A percentile compares a stretch with the other conserved stretches of the same genome.
Evolutionary conservation across 2,888 invertebrate genomes (phyloP).

Genomic region (Spodoptera exigua): DNA sequence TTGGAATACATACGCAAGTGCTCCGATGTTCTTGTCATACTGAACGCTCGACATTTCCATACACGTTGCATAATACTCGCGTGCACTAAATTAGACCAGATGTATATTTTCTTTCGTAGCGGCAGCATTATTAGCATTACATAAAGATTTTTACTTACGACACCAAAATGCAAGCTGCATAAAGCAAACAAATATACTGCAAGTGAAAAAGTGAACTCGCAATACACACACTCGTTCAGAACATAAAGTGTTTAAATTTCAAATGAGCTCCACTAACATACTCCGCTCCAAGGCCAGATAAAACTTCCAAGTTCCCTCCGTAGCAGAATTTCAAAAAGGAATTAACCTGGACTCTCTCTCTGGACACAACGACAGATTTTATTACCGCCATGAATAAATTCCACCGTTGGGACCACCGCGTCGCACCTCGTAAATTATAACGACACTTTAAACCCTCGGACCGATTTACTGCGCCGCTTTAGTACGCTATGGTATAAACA

Average conservation of each 20-base stretch:
- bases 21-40: constrained; percentile 20
- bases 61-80: constrained; percentile 23
- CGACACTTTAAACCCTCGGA: constrained; percentile 73
- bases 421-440: constrained; percentile 81
- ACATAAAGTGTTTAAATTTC: constrained; percentile 32
- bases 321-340: constrained; percentile 77
- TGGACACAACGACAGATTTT: constrained; percentile 83
- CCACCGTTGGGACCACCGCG: constrained; percentile 70
- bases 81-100: constrained; percentile 29
- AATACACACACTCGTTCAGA: constrained; percentile 7
- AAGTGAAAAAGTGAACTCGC: constrained; percentile 8
- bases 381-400: constrained; percentile 87
- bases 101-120: constrained; percentile 25
- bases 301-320: constrained; percentile 50
- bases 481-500: constrained; percentile 64
- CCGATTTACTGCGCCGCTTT: constrained; percentile 72
- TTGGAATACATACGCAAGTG: constrained; percentile 18
- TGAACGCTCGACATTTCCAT: constrained; percentile 31
- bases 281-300: constrained; percentile 46
- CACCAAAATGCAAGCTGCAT: constrained; percentile 8
- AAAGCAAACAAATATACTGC: constrained; percentile 13
- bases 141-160: constrained; percentile 14
- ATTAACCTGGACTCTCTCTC: constrained; percentile 70
- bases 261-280: constrained; percentile 38
- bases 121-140: constrained; percentile 20